Base-by-base conservation (phyloP, 2,888 invertebrate species). In the Archips xylosteana region DNA sequence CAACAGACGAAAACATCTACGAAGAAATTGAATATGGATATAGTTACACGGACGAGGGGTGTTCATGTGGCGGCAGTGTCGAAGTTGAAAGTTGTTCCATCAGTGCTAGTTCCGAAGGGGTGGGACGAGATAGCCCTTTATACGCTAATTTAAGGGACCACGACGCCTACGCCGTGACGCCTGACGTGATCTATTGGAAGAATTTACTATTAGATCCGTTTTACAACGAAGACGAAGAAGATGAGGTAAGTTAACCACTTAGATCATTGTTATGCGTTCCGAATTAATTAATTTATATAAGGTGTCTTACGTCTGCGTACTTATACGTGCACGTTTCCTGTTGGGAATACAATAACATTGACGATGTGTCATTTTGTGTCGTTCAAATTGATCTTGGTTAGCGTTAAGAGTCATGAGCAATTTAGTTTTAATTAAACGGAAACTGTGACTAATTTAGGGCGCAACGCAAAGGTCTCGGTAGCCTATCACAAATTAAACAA, bases 121-220 rank as follows among this genome's bases (percentile, higher is more conserved):
- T 87, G 1, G 92, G 88, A 0, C 82, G 93, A 71, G 94, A 94
- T 75, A 94, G 94, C 75, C 95, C 95, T 12, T 70, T 95, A 60
- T 95, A 95, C 79, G 92, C 90, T 12, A 95, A 95, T 76, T 79
- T 95, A 75, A 85, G 90, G 79, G 95, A 95, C 73, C 87, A 92
- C 77, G 89, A 94, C 75, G 94, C 95, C 10, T 94, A 93, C 71
- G 92, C 92, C n/a, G 78, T 94, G 2, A 87, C 94, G 0, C 85
- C 92, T 1, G 95, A 95, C 82, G 95, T 95, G 66, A 89, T 95
- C 51, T 90, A 86, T 79, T 95, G 95, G 95, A 95, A 94, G 87
- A 92, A 93, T 76, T 80, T 90, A 65, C 89, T 95, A 36, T 79
- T 91, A 78, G 92, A 94, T 77, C 93, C 94, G 2, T 94, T 85